phyloP scores from a whole-genome alignment of 1,140 invertebrate species.

The Hetaerina americana region DNA sequence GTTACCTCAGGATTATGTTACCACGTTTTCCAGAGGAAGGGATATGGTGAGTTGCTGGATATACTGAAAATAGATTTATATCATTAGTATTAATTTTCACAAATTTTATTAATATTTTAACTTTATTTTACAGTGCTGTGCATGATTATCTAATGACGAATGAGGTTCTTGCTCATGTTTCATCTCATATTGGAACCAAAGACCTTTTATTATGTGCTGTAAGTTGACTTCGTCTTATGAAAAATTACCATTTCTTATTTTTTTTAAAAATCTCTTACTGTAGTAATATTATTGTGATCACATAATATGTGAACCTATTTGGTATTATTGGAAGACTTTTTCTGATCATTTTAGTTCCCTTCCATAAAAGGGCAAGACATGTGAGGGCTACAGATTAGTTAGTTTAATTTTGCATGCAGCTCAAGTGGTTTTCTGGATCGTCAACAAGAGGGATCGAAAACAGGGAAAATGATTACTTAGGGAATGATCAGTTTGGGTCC shows the following conservation, averaged over 20 bases:
- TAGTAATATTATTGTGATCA: too few relatives aligned
- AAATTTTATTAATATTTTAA: conserved; percentile 11
- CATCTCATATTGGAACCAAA: conserved; percentile 57
- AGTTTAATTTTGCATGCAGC: too few relatives aligned
- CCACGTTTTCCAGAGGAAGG: conserved; percentile 60
- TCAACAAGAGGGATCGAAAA: too few relatives aligned
- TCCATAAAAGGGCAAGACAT: too few relatives aligned
- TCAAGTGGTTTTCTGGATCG: too few relatives aligned
- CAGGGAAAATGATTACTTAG: too few relatives aligned
- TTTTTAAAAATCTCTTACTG: too few relatives aligned
- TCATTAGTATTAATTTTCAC: neutral
- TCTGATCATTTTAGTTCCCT: too few relatives aligned
- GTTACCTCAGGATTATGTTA: conserved; percentile 44
- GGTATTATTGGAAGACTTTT: too few relatives aligned
- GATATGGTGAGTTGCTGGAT: conserved; percentile 34
- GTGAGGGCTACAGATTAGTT: too few relatives aligned
- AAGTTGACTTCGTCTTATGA: conserved; percentile 31
- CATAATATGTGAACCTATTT: too few relatives aligned
- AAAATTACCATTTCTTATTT: neutral
- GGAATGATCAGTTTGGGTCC: too few relatives aligned
- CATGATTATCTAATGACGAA: conserved; percentile 49
- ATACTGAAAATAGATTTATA: conserved; percentile 2
- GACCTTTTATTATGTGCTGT: conserved; percentile 67
- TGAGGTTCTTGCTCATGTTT: conserved; percentile 51
- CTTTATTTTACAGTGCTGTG: conserved; percentile 37